Base-by-base conservation (phyloP, 2,888 invertebrate genomes). In the Anoncus sp. region DNA sequence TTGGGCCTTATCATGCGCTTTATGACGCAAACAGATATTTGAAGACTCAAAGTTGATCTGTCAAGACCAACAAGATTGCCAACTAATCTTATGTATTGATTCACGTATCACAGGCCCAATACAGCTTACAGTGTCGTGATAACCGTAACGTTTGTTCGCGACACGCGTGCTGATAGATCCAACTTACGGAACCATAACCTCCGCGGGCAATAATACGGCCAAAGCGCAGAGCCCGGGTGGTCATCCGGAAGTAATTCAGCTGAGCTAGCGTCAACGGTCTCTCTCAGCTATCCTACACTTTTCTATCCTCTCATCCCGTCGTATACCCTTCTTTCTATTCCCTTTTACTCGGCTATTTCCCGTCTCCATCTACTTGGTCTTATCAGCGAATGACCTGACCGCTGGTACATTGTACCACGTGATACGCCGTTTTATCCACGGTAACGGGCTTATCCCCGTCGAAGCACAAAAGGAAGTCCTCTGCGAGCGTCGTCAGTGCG, bases 231-330 rank as follows among this genome's bases (percentile, higher is more conserved):
- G 79, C 79, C 81, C 82, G 84, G 79, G 75, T 81, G 84, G 81
- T 87, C 84, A 83, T 81, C 78, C 80, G 80, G 82, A 76, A 82
- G 85, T 84, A 83, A 85, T 87, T 85, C 82, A 82, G 74, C 80
- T 81, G 73, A 82, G 80, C 81, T 75, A 84, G 84, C 85, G 85
- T 85, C 84, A 83, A 83, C 83, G 78, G 77, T 83, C 79, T 75
- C 82, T 80, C 81, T 84, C 83, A 20, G 59, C 85, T 86, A 82
- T 84, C 80, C 77, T 24, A 40, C 49, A 40, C 51, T 66, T 62
- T 38, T 35, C 43, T 24, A 35, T 40, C 27, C 31, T 47, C 31
- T 45, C 49, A 40, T 63, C 67, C 75, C 62, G 38, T 59, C 66
- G 43, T 69, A 49, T 72, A 16, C 38, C 60, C 74, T 75, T 70